These are phyloP conservation scores for Noturus placidus DNA, from an alignment of 2,113 vertebrate genomes.

Conservation along the genomic window DNA sequence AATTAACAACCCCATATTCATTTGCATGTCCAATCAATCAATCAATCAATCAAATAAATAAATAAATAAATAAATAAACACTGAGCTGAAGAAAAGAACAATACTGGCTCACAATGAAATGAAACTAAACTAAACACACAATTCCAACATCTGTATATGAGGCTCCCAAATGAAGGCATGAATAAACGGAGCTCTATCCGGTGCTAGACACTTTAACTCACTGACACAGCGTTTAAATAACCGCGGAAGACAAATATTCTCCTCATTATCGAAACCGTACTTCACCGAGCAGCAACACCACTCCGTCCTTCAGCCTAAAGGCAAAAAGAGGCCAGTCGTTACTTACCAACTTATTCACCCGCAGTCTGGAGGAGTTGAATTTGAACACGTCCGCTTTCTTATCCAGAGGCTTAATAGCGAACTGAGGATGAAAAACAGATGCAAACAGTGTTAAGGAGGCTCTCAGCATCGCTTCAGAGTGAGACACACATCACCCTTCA, in stretches of 20 bases:
- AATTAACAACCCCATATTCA: not conserved
- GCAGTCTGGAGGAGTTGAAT: constrained; percentile 92
- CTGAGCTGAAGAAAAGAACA: not conserved
- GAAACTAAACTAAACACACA: not conserved
- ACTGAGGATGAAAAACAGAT: constrained; percentile 67
- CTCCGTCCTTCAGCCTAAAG: too few species aligned
- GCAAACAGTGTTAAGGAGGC: not conserved
- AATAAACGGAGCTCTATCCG: not conserved
- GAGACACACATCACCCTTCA: not conserved
- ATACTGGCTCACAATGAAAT: not conserved
- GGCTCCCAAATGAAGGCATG: not conserved
- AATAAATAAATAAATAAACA: not conserved
- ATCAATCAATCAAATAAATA: not conserved
- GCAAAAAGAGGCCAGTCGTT: not conserved
- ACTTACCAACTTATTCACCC: constrained; percentile 95
- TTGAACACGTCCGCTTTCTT: constrained; percentile 96
- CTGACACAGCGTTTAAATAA: not conserved
- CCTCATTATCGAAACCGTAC: not conserved
- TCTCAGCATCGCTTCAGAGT: not conserved
- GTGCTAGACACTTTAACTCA: not conserved
- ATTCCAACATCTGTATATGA: not conserved
- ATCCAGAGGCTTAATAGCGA: constrained; percentile 94
- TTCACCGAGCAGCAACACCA: too few species aligned
- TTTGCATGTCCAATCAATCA: not conserved
- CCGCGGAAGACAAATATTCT: not conserved